These are phyloP conservation scores for Ostrea edulis DNA, from an alignment of 1,140 invertebrate species.

Conservation along the genomic window DNA sequence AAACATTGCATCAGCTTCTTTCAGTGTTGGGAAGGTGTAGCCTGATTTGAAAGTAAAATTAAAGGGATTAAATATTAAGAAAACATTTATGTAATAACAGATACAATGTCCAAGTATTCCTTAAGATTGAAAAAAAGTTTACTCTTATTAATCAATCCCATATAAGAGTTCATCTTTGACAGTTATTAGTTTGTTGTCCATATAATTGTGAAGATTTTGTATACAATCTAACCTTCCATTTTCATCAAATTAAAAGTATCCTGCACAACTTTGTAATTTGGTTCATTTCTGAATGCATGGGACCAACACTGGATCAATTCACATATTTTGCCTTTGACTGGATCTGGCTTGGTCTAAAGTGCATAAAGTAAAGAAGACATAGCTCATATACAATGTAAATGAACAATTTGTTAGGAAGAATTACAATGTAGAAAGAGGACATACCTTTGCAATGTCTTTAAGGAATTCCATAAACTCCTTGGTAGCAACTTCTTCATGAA, in stretches of 20 bases:
- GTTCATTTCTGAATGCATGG: slow-evolving; percentile 94
- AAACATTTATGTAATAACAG: neutral
- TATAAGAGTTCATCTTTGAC: too few species aligned
- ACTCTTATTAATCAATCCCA: too few species aligned
- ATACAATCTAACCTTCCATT: slow-evolving; percentile 85
- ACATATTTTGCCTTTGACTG: slow-evolving; percentile 92
- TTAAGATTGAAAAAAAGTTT: too few species aligned
- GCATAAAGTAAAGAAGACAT: neutral
- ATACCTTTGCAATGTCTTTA: slow-evolving; percentile 87
- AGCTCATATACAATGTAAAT: neutral
- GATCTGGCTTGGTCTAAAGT: slow-evolving; percentile 72
- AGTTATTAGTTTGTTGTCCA: too few species aligned
- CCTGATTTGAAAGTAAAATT: slow-evolving; percentile 76
- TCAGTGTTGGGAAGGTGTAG: slow-evolving; percentile 93
- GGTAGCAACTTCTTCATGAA: slow-evolving; percentile 96
- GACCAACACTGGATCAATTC: slow-evolving; percentile 98
- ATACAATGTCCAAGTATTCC: neutral
- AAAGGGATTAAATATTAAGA: neutral
- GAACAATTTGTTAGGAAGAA: neutral
- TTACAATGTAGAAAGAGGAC: neutral
- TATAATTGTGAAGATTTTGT: too few species aligned
- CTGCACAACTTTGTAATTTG: slow-evolving; percentile 90
- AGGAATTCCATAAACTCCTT: slow-evolving; percentile 97
- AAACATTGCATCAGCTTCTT: slow-evolving; percentile 99
- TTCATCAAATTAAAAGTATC: slow-evolving; percentile 96